phyloP scores from a whole-genome alignment of 2,113 vertebrate genomes.

The Pseudorasbora parva region DNA sequence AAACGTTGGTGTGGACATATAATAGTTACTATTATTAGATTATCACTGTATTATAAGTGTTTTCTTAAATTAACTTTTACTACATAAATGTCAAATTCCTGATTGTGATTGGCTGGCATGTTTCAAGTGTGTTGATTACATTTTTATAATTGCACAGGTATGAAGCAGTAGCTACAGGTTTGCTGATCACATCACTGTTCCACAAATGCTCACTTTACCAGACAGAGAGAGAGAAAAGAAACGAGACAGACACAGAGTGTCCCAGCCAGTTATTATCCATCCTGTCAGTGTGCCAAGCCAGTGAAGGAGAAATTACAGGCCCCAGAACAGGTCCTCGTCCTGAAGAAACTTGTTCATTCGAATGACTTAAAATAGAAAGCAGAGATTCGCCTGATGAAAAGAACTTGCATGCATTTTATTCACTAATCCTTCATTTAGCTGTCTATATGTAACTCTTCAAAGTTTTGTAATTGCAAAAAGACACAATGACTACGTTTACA shows the following conservation, averaged over 20 bases:
- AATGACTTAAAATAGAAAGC: constrained; percentile 20
- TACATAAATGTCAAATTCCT: neutral
- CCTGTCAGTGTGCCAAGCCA: constrained; percentile 23
- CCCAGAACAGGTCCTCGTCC: neutral
- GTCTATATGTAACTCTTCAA: neutral
- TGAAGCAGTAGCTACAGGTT: constrained; percentile 6
- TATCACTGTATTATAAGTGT: neutral
- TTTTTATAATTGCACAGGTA: neutral
- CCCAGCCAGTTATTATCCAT: constrained; percentile 15
- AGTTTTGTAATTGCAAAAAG: neutral
- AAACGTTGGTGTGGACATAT: neutral
- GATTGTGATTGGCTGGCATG: neutral
- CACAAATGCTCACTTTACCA: neutral
- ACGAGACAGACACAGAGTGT: constrained; percentile 32
- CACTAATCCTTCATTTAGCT: neutral
- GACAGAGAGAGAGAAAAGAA: neutral
- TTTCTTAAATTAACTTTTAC: neutral
- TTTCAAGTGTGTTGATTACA: neutral
- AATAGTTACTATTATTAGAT: neutral
- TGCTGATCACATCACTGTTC: neutral
- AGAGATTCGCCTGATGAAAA: neutral
- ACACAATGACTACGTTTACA: too few relatives aligned
- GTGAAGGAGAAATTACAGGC: constrained; percentile 33
- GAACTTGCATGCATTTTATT: neutral
- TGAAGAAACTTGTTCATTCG: neutral